phyloP scores from a whole-genome alignment of 2,888 invertebrate species.

The Andricus curvator region DNA sequence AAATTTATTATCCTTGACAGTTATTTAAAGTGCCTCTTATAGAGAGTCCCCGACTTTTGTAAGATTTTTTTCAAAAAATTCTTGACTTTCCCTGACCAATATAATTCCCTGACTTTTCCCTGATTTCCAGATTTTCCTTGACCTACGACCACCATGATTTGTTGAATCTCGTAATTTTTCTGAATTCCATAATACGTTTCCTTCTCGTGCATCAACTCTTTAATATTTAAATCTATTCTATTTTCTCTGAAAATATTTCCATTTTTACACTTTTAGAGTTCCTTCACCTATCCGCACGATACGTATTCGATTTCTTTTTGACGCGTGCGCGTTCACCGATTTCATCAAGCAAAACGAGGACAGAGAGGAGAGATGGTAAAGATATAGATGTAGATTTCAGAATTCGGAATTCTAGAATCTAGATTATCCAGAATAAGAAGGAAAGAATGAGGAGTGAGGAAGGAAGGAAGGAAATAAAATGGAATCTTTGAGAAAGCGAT shows the following conservation, averaged over 20 bases:
- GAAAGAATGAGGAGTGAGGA: too few relatives aligned
- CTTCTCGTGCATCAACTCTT: neutral
- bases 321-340: neutral
- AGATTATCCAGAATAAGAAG: too few relatives aligned
- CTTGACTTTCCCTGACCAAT: too few relatives aligned
- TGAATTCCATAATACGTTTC: neutral
- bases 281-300: neutral
- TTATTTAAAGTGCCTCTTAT: too few relatives aligned
- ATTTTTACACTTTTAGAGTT: neutral
- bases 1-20: too few relatives aligned
- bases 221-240: neutral
- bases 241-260: neutral
- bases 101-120: too few relatives aligned
- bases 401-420: constrained; percentile 29
- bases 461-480: constrained; percentile 46
- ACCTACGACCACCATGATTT: too few relatives aligned
- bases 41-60: too few relatives aligned
- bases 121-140: too few relatives aligned
- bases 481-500: constrained; percentile 63
- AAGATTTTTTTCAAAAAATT: too few relatives aligned
- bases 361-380: constrained; percentile 22
- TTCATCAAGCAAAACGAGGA: constrained; percentile 30
- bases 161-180: neutral
- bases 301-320: constrained; percentile 2
- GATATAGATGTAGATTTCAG: constrained; percentile 19